Evolutionary conservation across 2,888 invertebrate genomes (phyloP), one percentile per base, ranked within the genome.

Genomic region (Diloba caeruleocephala): DNA sequence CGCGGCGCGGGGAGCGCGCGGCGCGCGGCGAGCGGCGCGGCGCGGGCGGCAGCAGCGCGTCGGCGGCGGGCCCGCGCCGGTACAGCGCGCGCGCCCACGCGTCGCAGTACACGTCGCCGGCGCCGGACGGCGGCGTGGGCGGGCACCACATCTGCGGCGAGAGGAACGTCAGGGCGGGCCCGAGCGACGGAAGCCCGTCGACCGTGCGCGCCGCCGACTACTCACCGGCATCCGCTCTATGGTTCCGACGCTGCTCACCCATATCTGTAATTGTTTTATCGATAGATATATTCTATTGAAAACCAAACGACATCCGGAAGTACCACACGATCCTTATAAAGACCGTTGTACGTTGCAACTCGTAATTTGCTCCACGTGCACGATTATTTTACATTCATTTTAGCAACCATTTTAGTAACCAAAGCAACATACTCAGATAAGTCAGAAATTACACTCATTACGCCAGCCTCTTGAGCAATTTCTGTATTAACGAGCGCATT

Each of bases 51-150:
- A 84, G 86, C 97, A 97, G 44, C 96, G 95, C 2, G 97, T 93
- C 98, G 6, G 96, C 93, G 95, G 97, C 97, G 77, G 88, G 76
- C 13, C 90, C 93, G 70, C 95, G 92, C 57, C 98, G 97, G 90
- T 99, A 99, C 60, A 99, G 95, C 82, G 98, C 97, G 58, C 96
- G 95, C 85, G 98, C 91, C 56, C 97, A 96, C 71, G 95, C 95
- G 85, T 99, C 99, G 70, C 98, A 96, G 93, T 98, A 98, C 50
- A 98, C 89, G 87, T 99, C 99, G 81, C 96, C 96, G 78, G 98
- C 98, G 85, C 97, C 97, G 84, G 97, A 96, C 8, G 99, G 99
- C 52, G 99, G 99, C 13, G 99, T 99, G 50, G 99, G 99, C 45
- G 99, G 99, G 72, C 97, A 96, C 99, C 99, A 99, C 94, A 98